Evolutionary conservation across 2,113 vertebrate genomes (phyloP), one percentile per base, ranked within the genome.

Genomic region (Eretmochelys imbricata): DNA sequence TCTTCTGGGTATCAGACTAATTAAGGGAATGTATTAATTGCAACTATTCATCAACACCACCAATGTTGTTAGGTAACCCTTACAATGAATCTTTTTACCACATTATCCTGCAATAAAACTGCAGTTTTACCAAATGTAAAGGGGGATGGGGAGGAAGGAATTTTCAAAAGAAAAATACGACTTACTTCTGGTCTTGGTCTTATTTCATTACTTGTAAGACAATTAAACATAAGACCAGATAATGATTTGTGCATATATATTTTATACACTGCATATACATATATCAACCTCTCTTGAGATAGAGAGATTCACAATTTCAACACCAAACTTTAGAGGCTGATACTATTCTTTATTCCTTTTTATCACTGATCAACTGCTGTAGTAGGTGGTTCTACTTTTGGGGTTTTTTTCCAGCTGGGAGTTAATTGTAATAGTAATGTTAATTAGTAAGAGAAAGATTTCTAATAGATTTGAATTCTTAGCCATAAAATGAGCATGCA

Each of bases 11-110:
- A 98, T 98, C 98, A 98, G 97, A 98, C 98, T 98, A 98, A 98
- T 98, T 98, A 98, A 98, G 98, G 98, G 97, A 98, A 98, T 98
- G 96, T 98, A 98, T 98, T 98, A 98, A 98, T 98, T 98, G 98
- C 98, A 98, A 98, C 98, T 98, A 98, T 98, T 98, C 98, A 98
- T 98, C 98, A 98, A 98, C 98, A 98, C 98, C 94, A 98, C 97
- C 98, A 98, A 95, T 95, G 95, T 97, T 98, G 97, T 98, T 98
- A 98, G 97, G 97, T 98, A 98, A 98, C 94, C 95, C 97, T 98
- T 97, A 98, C 96, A 97, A 97, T 97, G 98, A 98, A 98, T 98
- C 95, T 98, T 98, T 98, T 98, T 96, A 97, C 96, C 46, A 93
- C 97, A 97, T 98, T 98, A 98, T 98, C 91, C 89, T 94, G 97